Conservation (phyloP, 2,888 invertebrate genomes). For the Nasonia oneida region DNA sequence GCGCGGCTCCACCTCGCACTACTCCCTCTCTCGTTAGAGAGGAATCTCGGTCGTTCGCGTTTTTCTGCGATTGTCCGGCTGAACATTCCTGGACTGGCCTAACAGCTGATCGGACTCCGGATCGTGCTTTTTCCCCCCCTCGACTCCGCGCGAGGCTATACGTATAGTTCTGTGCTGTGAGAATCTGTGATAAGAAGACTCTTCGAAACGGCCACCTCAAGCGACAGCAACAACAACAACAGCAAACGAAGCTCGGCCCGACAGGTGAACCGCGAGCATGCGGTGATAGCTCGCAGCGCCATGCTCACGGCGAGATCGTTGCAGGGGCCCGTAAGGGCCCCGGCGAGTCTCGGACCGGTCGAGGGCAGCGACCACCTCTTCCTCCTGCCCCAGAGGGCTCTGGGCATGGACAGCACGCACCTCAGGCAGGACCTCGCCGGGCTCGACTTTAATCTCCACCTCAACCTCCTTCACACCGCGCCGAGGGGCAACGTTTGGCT, state of each 20-base stretch:
- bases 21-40: neutral
- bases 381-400: constrained; percentile 81
- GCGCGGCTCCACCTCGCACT: neutral
- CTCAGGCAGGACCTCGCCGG: constrained; percentile 81
- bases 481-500: constrained; percentile 83
- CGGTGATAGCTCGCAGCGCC: neutral
- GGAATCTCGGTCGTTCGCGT: neutral
- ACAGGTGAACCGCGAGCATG: constrained; percentile 39
- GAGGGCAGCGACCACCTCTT: constrained; percentile 82
- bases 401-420: constrained; percentile 81
- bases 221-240: neutral
- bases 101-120: constrained; percentile 3
- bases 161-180: neutral
- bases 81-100: neutral
- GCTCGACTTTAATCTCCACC: constrained; percentile 80
- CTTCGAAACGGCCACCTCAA: neutral
- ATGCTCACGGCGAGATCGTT: constrained; percentile 76
- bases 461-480: constrained; percentile 81
- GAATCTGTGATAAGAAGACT: neutral
- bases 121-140: neutral
- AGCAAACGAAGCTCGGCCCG: neutral
- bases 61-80: neutral
- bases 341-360: constrained; percentile 78
- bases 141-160: neutral
- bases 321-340: constrained; percentile 71